These are phyloP conservation scores for Phalanger gymnotis DNA, from an alignment of 2,797 vertebrate genomes.

Conservation along the genomic window DNA sequence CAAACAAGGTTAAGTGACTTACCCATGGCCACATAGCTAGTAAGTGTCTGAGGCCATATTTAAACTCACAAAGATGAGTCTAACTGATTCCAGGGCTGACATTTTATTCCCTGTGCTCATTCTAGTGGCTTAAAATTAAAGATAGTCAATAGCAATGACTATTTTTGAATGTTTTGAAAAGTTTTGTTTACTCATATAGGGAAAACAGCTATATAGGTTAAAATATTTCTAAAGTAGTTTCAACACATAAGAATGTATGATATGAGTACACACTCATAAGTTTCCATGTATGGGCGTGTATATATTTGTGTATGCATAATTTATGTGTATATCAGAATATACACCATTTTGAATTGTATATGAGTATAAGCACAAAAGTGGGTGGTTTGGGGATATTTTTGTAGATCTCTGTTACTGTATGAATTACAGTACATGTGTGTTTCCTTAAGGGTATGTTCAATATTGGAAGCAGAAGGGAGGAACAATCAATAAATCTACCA, in stretches of 20 bases:
- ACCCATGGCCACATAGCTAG: background rate
- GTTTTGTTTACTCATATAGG: background rate
- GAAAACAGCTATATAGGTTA: background rate
- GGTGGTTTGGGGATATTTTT: background rate
- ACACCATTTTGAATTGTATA: background rate
- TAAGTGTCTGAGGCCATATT: background rate
- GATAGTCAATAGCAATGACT: background rate
- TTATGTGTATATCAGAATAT: background rate
- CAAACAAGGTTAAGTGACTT: background rate
- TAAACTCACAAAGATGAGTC: background rate
- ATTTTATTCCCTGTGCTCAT: background rate
- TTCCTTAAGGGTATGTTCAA: background rate
- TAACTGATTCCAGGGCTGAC: background rate
- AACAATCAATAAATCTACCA: background rate
- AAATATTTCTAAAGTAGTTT: background rate
- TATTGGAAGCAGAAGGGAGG: background rate
- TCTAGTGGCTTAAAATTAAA: background rate
- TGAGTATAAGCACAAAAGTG: background rate
- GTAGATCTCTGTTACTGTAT: background rate
- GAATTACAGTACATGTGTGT: background rate
- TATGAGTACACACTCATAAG: background rate
- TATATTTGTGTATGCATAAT: background rate
- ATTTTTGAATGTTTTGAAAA: background rate
- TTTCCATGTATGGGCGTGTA: background rate
- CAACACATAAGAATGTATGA: background rate